Conservation (phyloP, 2,888 invertebrate species). For the Augochlorella aurata region DNA sequence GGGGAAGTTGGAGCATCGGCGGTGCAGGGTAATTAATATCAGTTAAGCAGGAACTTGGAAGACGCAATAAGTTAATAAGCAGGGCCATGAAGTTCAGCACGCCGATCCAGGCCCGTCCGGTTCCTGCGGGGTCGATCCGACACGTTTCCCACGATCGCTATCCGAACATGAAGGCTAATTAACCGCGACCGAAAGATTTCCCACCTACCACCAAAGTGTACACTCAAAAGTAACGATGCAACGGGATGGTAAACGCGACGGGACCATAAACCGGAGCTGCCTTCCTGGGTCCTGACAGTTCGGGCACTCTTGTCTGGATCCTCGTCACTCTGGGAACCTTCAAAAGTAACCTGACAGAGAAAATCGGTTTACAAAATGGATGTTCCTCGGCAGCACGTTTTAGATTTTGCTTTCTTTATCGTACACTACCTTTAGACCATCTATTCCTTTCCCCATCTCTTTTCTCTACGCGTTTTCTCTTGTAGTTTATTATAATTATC, state of each 20-base stretch:
- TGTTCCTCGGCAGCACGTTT: too few species aligned
- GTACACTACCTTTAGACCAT: too few species aligned
- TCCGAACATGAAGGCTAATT: not conserved
- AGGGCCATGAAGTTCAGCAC: conserved; percentile 55
- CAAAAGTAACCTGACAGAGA: not conserved
- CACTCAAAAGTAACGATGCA: not conserved
- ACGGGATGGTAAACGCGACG: not conserved
- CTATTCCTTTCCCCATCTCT: too few species aligned
- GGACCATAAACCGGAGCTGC: not conserved
- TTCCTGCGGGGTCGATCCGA: conserved; percentile 25
- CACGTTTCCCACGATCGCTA: conserved; percentile 29
- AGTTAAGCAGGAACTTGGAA: conserved; percentile 63
- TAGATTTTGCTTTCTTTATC: too few species aligned
- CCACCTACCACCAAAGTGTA: not conserved
- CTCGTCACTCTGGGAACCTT: not conserved
- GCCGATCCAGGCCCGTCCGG: conserved; percentile 46
- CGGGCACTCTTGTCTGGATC: not conserved
- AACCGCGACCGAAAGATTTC: not conserved
- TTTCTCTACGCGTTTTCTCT: too few species aligned
- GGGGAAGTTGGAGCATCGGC: conserved; percentile 36
- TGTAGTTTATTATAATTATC: too few species aligned
- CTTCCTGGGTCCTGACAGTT: not conserved
- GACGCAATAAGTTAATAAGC: conserved; percentile 69
- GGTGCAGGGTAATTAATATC: conserved; percentile 64
- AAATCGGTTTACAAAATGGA: too few species aligned